Evolutionary conservation across 2,888 invertebrate genomes (phyloP), one percentile per base, ranked within the genome.

Genomic region (Oxystoma pomonae): DNA sequence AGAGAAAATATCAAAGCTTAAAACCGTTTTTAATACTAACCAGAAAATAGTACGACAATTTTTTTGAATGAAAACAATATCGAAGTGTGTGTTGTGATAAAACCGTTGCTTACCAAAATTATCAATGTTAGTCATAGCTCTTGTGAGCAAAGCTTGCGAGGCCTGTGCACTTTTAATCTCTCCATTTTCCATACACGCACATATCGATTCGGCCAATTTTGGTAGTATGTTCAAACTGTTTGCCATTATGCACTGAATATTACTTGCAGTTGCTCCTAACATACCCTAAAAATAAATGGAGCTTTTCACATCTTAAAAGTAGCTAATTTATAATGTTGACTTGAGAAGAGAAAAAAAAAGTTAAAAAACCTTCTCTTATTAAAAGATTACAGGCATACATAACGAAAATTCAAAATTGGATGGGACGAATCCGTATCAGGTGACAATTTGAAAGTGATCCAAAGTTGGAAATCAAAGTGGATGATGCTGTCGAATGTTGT

Each of bases 221-320:
- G 90, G 89, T 73, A 87, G 84, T 69, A 91, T 80, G 75, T 89
- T 92, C 66, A 86, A 83, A 2, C 87, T 83, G 0, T 90, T 90
- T 51, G 89, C 86, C 70, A 92, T 91, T 55, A 87, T 85, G 16
- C 90, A 90, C 70, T 86, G 85, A 71, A 91, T 88, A 50, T 91
- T 92, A 7, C 89, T 76, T 0, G 87, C 80, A 16, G 86, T 84
- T 0, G 87, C 91, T 35, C 88, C 88, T 0, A 86, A 84, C 68
- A 91, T 78, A 16, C 90, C 80, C 90, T 90, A 73, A 56, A 78
- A 78, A 66, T 1, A 89, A 87, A n/a, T n/a, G n/a, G n/a, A n/a
- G n/a, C 90, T 77, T 74, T 87, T 90, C 65, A 84, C 82, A 1
- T 86, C 87, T 0, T 86, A 83, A 57, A 90, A 74, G 88, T 78